Evolutionary conservation across 2,888 invertebrate species (phyloP).

Genomic region (Lasioglossum marginatum): DNA sequence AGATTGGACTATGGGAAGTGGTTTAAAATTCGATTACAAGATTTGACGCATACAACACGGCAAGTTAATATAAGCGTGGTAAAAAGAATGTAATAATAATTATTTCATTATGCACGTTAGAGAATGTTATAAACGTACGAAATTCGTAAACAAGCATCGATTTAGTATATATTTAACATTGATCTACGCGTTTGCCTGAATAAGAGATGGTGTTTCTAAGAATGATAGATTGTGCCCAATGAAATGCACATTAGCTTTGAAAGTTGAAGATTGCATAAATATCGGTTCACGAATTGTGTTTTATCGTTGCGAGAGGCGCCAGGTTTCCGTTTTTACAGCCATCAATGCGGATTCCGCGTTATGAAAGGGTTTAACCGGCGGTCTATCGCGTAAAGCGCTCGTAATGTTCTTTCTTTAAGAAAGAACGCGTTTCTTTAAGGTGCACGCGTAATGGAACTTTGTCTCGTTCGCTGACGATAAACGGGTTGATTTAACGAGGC

Average conservation of each 20-base stretch:
- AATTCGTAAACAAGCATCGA: not conserved
- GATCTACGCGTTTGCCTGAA: not conserved
- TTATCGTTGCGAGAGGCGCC: not conserved
- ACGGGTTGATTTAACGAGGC: constrained; percentile 32
- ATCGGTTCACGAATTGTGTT: not conserved
- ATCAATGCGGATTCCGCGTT: not conserved
- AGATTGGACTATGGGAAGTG: too few species aligned
- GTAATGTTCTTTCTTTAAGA: constrained; percentile 18
- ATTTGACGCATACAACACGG: too few species aligned
- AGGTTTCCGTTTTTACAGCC: not conserved
- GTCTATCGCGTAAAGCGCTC: constrained; percentile 19
- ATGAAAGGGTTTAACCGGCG: not conserved
- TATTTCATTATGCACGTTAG: not conserved
- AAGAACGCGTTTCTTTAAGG: not conserved
- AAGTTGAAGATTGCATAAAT: not conserved
- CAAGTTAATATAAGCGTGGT: too few species aligned
- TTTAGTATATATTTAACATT: not conserved
- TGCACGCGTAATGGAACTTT: not conserved
- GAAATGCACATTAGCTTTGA: not conserved
- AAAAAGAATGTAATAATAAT: not conserved
- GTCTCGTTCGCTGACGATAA: constrained; percentile 16
- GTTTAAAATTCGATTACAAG: too few species aligned
- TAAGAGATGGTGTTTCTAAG: not conserved
- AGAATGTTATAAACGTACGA: not conserved
- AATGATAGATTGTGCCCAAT: not conserved